phyloP scores from a whole-genome alignment of 2,797 vertebrate species.

The Danio aesculapii region DNA sequence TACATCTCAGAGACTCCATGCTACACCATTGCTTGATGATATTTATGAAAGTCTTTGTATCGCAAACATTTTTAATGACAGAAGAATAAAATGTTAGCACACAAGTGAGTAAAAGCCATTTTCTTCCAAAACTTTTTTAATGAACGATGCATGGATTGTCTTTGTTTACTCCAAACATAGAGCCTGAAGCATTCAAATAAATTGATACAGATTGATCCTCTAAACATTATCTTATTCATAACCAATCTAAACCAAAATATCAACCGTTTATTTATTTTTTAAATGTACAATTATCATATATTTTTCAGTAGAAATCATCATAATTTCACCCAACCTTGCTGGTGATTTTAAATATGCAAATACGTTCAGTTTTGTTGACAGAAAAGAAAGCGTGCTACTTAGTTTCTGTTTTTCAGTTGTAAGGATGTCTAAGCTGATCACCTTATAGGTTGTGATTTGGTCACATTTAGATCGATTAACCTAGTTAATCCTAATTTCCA shows the following conservation, averaged over 20 bases:
- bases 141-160: background rate
- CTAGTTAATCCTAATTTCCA: too few relatives aligned
- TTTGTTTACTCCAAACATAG: background rate
- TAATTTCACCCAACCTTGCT: background rate
- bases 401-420: background rate
- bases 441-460: too few relatives aligned
- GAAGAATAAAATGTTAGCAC: background rate
- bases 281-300: background rate
- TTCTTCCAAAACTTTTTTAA: background rate
- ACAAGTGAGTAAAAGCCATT: background rate
- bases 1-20: conserved; percentile 11
- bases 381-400: background rate
- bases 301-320: background rate
- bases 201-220: background rate
- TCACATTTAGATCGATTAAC: too few relatives aligned
- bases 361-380: too few relatives aligned
- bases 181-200: background rate
- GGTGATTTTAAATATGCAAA: too few relatives aligned
- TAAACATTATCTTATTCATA: background rate
- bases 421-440: too few relatives aligned
- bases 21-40: background rate
- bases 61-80: background rate
- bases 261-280: too few relatives aligned
- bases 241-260: background rate
- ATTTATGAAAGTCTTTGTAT: background rate